Percentiles rank a stretch among this genome's conserved stretches.
These are phyloP conservation scores for Cremastinae sp. DNA, from an alignment of 2,888 invertebrate genomes.

Conservation along the genomic window DNA sequence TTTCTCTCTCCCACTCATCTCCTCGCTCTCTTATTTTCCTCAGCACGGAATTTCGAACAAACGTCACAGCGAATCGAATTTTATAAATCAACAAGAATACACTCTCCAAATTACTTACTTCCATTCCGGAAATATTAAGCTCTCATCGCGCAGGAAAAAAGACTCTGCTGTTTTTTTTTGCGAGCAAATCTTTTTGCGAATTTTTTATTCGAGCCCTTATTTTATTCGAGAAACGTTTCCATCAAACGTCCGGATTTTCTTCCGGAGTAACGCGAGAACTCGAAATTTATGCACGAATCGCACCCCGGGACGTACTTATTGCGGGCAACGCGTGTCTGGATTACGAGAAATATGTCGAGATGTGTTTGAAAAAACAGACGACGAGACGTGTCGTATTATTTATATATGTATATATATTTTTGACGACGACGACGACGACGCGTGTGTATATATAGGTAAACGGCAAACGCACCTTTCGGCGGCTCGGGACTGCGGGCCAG, in stretches of 20 bases:
- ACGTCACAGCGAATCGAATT: neutral
- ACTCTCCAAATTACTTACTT: no score
- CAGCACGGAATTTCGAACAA: constrained; percentile 4
- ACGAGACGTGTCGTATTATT: constrained; percentile 38
- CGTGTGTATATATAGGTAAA: neutral
- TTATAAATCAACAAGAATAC: no score
- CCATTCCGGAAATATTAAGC: no score
- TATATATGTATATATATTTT: constrained; percentile 12
- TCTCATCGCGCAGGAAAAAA: no score
- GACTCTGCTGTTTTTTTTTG: no score
- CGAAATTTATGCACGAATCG: constrained; percentile 23
- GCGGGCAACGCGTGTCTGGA: constrained; percentile 32
- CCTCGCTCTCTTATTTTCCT: constrained; percentile 10
- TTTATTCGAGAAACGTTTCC: no score
- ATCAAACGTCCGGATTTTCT: neutral
- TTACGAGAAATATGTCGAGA: constrained; percentile 42
- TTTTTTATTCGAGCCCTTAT: no score
- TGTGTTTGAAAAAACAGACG: constrained; percentile 39
- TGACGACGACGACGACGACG: neutral
- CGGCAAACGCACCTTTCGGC: constrained; percentile 45
- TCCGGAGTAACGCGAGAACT: neutral
- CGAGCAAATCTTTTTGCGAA: no score
- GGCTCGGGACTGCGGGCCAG: constrained; percentile 44
- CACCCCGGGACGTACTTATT: neutral
- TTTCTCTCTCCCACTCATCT: constrained; percentile 22